These are phyloP conservation scores for Dynastes tityus DNA, from an alignment of 2,888 invertebrate genomes.

Conservation along the genomic window DNA sequence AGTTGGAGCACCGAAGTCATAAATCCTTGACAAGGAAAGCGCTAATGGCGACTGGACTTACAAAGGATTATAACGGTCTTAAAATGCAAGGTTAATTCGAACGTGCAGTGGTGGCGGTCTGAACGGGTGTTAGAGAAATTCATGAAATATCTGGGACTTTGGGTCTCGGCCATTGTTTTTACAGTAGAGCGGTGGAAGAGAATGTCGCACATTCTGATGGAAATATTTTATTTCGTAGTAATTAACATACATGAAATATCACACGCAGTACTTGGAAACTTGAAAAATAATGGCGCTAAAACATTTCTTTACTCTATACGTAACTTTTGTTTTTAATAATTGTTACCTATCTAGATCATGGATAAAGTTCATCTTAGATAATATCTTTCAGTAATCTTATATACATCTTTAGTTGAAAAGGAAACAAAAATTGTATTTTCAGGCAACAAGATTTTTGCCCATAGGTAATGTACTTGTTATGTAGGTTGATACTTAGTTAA, in stretches of 20 bases:
- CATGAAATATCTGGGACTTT: slow-evolving; percentile 45
- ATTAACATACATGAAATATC: slow-evolving; percentile 8
- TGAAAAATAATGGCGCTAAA: no score
- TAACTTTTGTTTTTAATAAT: no score
- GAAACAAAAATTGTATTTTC: no score
- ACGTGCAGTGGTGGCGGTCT: slow-evolving; percentile 33
- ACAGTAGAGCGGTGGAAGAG: slow-evolving; percentile 11
- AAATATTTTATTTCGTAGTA: neutral
- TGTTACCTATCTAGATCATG: no score
- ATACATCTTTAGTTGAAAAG: no score
- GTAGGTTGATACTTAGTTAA: no score
- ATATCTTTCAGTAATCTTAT: no score
- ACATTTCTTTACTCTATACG: no score
- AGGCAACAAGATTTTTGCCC: no score
- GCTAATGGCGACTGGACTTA: slow-evolving; percentile 54
- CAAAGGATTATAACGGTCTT: slow-evolving; percentile 53
- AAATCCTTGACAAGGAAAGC: slow-evolving; percentile 56
- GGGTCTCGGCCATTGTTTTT: slow-evolving; percentile 38
- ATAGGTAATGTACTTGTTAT: no score
- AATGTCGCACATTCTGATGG: neutral
- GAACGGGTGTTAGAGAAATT: slow-evolving; percentile 33
- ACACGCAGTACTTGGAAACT: no score
- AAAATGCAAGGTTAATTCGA: slow-evolving; percentile 50
- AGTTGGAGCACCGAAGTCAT: slow-evolving; percentile 55
- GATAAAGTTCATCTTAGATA: no score